A percentile compares a stretch with the other conserved stretches of the same genome.
Evolutionary conservation across 2,113 vertebrate species (phyloP).

Genomic region (Alectura lathami): DNA sequence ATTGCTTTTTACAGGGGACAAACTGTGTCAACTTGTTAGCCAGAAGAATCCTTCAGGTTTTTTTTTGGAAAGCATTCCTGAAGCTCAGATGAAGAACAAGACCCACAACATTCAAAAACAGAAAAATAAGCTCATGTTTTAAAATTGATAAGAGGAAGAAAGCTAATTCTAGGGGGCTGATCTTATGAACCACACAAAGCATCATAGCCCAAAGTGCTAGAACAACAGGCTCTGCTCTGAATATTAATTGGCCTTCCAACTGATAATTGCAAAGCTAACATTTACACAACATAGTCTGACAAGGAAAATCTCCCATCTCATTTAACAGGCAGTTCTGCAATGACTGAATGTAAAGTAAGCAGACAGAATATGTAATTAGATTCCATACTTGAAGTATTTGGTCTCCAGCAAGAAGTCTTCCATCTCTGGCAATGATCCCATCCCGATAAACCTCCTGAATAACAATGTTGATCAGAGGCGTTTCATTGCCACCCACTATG

Average conservation of each 20-base stretch:
- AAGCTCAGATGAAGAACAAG: neutral
- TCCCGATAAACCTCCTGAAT: slow-evolving; percentile 98
- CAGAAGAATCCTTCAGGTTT: neutral
- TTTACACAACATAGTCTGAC: neutral
- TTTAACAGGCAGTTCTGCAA: slow-evolving; percentile 22
- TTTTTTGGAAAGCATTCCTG: neutral
- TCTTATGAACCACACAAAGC: neutral
- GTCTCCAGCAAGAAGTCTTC: slow-evolving; percentile 95
- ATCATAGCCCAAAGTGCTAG: neutral
- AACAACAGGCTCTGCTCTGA: slow-evolving; percentile 22
- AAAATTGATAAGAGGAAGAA: neutral
- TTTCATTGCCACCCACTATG: slow-evolving; percentile 96
- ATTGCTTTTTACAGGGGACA: neutral
- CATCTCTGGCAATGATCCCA: slow-evolving; percentile 93
- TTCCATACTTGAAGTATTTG: slow-evolving; percentile 92
- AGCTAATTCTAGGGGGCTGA: neutral
- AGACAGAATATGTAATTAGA: slow-evolving; percentile 29
- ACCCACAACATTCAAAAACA: neutral
- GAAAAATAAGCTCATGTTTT: neutral
- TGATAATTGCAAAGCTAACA: slow-evolving; percentile 48
- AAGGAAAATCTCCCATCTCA: slow-evolving; percentile 34
- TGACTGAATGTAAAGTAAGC: slow-evolving; percentile 16
- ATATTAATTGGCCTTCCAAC: slow-evolving; percentile 48
- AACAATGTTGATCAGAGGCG: slow-evolving; percentile 96
- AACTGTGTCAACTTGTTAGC: neutral